Conservation (phyloP, 2,797 vertebrate species). For the Phataginus tricuspis region DNA sequence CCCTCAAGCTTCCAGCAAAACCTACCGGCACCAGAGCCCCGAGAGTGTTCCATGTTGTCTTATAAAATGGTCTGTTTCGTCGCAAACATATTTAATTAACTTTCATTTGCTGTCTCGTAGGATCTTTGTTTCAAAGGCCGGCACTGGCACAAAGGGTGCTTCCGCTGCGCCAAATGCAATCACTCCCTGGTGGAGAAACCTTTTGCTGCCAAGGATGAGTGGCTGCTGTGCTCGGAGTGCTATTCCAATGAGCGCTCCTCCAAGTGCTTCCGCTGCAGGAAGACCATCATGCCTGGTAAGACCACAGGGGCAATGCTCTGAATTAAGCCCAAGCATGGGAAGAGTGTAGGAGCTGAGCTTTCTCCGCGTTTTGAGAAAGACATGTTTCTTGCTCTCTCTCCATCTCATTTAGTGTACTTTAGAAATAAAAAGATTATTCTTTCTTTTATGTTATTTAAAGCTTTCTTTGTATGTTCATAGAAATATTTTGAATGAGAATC, state of each 20-base stretch:
- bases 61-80: constrained; percentile 8
- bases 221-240: constrained; percentile 95
- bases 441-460: neutral
- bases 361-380: neutral
- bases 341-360: neutral
- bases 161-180: constrained; percentile 93
- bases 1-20: neutral
- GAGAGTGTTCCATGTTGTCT: constrained; percentile 8
- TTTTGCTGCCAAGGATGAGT: constrained; percentile 95
- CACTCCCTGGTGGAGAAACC: constrained; percentile 95
- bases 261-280: constrained; percentile 96
- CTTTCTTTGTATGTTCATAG: neutral
- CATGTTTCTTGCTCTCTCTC: neutral
- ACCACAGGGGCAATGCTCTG: neutral
- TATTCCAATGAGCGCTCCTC: constrained; percentile 95
- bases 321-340: neutral
- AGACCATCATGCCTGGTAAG: constrained; percentile 96
- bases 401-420: neutral
- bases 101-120: constrained; percentile 84
- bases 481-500: constrained; percentile 18
- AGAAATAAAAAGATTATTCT: neutral
- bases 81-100: constrained; percentile 69
- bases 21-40: neutral
- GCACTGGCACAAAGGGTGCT: constrained; percentile 97
- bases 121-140: constrained; percentile 96